A percentile compares a stretch with the other conserved stretches of the same genome.
phyloP scores from a whole-genome alignment of 2,888 invertebrate species.

The Dryobotodes eremita region DNA sequence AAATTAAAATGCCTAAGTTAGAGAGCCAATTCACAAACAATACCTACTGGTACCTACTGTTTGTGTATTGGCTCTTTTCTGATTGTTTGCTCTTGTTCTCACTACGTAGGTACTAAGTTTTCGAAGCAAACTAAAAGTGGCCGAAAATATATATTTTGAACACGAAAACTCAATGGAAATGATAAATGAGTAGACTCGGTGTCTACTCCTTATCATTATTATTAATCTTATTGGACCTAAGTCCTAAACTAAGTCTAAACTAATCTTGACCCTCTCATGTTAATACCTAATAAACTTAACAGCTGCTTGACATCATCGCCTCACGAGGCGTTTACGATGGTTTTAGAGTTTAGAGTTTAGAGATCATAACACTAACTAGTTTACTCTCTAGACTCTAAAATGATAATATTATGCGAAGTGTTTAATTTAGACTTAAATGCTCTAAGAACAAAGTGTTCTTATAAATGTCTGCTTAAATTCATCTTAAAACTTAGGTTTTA shows the following conservation, averaged over 20 bases:
- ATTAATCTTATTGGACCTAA: constrained; percentile 1
- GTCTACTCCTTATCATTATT: not conserved
- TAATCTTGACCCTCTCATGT: constrained; percentile 19
- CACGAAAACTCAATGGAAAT: too few species aligned
- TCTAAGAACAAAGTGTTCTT: not conserved
- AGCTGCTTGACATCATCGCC: constrained; percentile 22
- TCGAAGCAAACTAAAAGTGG: not conserved
- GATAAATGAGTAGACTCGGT: too few species aligned
- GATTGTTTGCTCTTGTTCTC: not conserved
- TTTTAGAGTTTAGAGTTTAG: constrained; percentile 11
- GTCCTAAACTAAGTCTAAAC: constrained; percentile 14
- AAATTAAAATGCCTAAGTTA: too few species aligned
- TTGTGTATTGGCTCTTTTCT: not conserved
- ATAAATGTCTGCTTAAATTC: not conserved
- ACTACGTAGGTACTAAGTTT: not conserved
- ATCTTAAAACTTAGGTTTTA: not conserved
- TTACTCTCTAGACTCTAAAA: constrained; percentile 12
- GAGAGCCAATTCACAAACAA: too few species aligned
- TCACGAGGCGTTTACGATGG: constrained; percentile 14
- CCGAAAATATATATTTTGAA: too few species aligned
- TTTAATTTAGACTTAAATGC: constrained; percentile 3
- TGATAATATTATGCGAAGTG: constrained; percentile 21
- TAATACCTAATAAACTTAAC: constrained; percentile 45
- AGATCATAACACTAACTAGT: constrained; percentile 38
- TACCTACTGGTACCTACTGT: too few species aligned